Evolutionary conservation across 2,797 vertebrate genomes (phyloP), one percentile per base, ranked within the genome.

Genomic region (Taenioides sp.): DNA sequence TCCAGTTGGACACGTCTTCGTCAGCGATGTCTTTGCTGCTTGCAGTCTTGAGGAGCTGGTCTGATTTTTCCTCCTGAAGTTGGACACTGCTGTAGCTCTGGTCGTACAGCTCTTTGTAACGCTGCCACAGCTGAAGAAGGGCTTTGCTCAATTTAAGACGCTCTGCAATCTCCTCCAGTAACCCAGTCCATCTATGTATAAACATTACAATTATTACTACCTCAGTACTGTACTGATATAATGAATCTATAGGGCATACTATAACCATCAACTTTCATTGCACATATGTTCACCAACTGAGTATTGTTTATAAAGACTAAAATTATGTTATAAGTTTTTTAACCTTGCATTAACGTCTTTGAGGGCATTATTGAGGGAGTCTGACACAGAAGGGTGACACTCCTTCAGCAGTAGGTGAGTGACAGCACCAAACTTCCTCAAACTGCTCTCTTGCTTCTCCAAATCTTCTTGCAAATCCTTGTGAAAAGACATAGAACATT

Each of bases 121-220:
- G 92, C 84, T 95, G 95, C 98, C 98, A 99, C 7, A 98, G 94
- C 79, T 96, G 95, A 20, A 96, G 95, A n/a, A 99, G 90, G 0
- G 92, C 93, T 83, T 93, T 96, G 89, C 96, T 95, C 86, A 95
- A 93, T 40, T 89, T 93, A 57, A 97, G 93, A 70, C 95, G 95
- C 88, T 98, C 96, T 0, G 93, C 85, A 10, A 95, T 95, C 91
- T 98, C 96, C 88, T 97, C 97, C 74, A 97, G 87, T 72, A 99
- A 89, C 52, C 94, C 89, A 34, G 93, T 95, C 97, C 97, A 99
- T 77, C 98, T 99, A 86, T 49, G 28, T 31, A 73, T 52, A 72
- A 86, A 64, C 28, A 73, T 27, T 17, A 70, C n/a, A 40, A 54
- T 58, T 1, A 14, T 47, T 47, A 17, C 55, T 2, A 27, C 55